Evolutionary conservation across 1,140 invertebrate genomes (phyloP).

Genomic region (Pissodes strobi): DNA sequence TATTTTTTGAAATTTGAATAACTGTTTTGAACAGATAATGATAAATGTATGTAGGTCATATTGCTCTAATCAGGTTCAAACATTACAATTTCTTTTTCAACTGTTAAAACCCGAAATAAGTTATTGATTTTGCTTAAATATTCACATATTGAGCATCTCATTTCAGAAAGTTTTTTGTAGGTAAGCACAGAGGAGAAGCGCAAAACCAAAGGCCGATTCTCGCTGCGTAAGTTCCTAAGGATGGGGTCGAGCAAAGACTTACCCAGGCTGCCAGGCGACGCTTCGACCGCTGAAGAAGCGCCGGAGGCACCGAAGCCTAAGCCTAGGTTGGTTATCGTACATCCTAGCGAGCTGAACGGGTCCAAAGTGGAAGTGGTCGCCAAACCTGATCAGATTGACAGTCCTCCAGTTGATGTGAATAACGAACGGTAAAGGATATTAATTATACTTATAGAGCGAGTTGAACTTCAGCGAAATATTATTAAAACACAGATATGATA

Average conservation of each 20-base stretch:
- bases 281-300: slow-evolving; percentile 60
- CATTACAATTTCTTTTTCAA: too few species aligned
- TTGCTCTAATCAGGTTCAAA: too few species aligned
- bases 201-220: slow-evolving; percentile 69
- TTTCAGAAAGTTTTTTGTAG: not conserved
- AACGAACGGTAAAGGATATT: not conserved
- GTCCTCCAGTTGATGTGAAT: slow-evolving; percentile 54
- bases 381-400: slow-evolving; percentile 56
- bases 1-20: too few species aligned
- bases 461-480: too few species aligned
- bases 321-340: slow-evolving; percentile 77
- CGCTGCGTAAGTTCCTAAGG: slow-evolving; percentile 78
- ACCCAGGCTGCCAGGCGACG: slow-evolving; percentile 56
- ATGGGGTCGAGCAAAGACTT: slow-evolving; percentile 74
- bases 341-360: slow-evolving; percentile 83
- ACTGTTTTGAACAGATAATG: too few species aligned
- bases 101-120: too few species aligned
- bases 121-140: too few species aligned
- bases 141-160: too few species aligned
- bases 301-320: slow-evolving; percentile 29
- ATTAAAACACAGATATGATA: too few species aligned
- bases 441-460: not conserved
- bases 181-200: slow-evolving; percentile 63
- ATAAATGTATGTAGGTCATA: too few species aligned
- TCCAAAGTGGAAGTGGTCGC: slow-evolving; percentile 73